phyloP scores from a whole-genome alignment of 2,113 vertebrate species.

The Camelus dromedarius region DNA sequence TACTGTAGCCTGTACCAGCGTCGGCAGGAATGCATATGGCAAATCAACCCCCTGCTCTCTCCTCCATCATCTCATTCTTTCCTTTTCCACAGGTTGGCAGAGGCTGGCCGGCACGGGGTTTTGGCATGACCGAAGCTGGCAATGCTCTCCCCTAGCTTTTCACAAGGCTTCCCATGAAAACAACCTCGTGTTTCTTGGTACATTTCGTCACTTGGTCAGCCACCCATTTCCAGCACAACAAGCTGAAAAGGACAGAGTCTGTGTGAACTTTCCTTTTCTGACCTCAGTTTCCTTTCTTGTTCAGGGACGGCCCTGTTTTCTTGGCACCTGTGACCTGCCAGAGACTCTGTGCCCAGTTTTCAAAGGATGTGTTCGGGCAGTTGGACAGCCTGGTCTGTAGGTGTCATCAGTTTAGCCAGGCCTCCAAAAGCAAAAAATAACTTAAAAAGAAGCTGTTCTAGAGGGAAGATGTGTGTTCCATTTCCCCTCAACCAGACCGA shows the following conservation, averaged over 20 bases:
- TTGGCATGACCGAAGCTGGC: background rate
- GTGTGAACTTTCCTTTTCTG: background rate
- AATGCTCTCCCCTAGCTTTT: background rate
- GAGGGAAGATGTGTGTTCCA: background rate
- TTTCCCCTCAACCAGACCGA: background rate
- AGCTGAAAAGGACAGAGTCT: background rate
- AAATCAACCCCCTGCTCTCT: background rate
- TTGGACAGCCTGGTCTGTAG: background rate
- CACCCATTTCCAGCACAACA: background rate
- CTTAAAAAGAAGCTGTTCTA: slow-evolving; percentile 60
- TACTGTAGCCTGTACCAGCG: accelerated
- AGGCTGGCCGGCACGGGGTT: background rate
- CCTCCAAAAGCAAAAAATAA: slow-evolving; percentile 60
- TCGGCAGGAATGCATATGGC: background rate
- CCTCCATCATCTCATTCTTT: background rate
- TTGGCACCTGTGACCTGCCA: background rate
- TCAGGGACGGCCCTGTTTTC: background rate
- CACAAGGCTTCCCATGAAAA: background rate
- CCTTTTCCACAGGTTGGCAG: background rate
- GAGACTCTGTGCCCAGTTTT: slow-evolving; percentile 24
- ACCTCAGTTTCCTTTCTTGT: background rate
- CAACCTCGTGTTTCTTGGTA: background rate
- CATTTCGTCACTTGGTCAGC: background rate
- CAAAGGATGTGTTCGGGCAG: background rate
- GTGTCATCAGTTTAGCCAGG: background rate